A percentile compares a stretch with the other conserved stretches of the same genome.
Conservation (phyloP, 2,888 invertebrate species). For the Tenthredo mesomela region DNA sequence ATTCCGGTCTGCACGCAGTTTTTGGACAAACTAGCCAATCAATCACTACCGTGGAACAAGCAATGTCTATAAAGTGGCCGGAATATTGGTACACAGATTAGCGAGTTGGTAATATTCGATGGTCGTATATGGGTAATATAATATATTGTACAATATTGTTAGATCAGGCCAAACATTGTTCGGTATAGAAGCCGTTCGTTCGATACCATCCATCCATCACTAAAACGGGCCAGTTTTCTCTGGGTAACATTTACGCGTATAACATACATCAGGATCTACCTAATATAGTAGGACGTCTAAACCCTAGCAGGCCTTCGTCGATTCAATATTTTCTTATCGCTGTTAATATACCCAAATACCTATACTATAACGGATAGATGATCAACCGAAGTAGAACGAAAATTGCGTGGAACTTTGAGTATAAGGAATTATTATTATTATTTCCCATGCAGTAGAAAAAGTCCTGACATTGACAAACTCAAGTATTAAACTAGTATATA, state of each 20-base stretch:
- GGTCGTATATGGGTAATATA: conserved; percentile 50
- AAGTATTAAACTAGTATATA: too few relatives aligned
- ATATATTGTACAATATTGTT: conserved; percentile 54
- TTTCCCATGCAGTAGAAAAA: too few relatives aligned
- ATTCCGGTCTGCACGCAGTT: neutral
- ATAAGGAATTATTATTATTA: too few relatives aligned
- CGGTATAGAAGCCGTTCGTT: neutral
- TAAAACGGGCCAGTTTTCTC: conserved; percentile 36
- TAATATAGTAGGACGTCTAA: conserved; percentile 3
- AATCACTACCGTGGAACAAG: conserved; percentile 32
- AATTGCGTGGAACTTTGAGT: neutral
- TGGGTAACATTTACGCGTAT: neutral
- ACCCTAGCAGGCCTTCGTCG: neutral
- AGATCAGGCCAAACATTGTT: conserved; percentile 48
- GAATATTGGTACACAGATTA: conserved; percentile 55
- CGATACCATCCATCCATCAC: conserved; percentile 35
- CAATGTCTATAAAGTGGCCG: conserved; percentile 45
- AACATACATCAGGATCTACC: neutral
- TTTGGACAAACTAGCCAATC: conserved; percentile 28
- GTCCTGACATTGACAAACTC: too few relatives aligned
- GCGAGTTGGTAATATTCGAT: conserved; percentile 53
- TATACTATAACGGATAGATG: neutral
- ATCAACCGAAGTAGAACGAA: neutral
- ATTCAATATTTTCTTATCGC: conserved; percentile 47
- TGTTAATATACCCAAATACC: neutral